These are phyloP conservation scores for Coptodon rendalli DNA, from an alignment of 2,113 vertebrate genomes.

Conservation along the genomic window DNA sequence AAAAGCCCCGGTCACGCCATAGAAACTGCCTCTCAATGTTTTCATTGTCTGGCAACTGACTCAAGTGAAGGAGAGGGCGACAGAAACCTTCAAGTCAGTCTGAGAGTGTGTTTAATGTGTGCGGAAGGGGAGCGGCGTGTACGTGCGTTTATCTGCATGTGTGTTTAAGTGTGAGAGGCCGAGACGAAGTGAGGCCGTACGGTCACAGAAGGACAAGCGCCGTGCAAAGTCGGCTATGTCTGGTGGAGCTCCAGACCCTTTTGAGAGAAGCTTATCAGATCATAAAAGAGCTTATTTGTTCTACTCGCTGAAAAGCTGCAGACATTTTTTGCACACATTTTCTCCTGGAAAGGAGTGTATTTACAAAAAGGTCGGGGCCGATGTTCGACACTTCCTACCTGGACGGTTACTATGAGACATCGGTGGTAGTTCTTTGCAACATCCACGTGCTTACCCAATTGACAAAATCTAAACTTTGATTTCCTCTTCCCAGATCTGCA, in stretches of 20 bases:
- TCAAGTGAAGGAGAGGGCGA: constrained; percentile 36
- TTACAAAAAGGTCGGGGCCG: constrained; percentile 24
- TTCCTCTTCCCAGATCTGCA: background rate
- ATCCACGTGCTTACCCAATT: background rate
- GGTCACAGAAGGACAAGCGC: constrained; percentile 62
- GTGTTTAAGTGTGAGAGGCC: constrained; percentile 8
- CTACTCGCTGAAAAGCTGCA: constrained; percentile 40
- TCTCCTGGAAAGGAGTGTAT: constrained; percentile 12
- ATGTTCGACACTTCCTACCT: background rate
- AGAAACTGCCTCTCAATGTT: constrained; percentile 61
- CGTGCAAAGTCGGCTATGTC: constrained; percentile 41
- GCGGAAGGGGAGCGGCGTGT: constrained; percentile 23
- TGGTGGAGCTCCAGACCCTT: constrained; percentile 30
- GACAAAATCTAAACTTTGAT: background rate
- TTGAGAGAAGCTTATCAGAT: constrained; percentile 63
- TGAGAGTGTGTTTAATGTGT: constrained; percentile 48
- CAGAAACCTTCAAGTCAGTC: constrained; percentile 40
- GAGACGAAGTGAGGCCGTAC: constrained; percentile 14
- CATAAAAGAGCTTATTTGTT: constrained; percentile 59
- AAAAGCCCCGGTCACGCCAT: constrained; percentile 61
- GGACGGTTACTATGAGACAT: background rate
- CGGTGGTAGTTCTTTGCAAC: background rate
- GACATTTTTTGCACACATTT: constrained; percentile 43
- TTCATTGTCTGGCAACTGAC: constrained; percentile 63
- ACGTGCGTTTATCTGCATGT: background rate